Evolutionary conservation across 2,888 invertebrate species (phyloP), one percentile per base, ranked within the genome.

Genomic region (Sphinx pinastri): DNA sequence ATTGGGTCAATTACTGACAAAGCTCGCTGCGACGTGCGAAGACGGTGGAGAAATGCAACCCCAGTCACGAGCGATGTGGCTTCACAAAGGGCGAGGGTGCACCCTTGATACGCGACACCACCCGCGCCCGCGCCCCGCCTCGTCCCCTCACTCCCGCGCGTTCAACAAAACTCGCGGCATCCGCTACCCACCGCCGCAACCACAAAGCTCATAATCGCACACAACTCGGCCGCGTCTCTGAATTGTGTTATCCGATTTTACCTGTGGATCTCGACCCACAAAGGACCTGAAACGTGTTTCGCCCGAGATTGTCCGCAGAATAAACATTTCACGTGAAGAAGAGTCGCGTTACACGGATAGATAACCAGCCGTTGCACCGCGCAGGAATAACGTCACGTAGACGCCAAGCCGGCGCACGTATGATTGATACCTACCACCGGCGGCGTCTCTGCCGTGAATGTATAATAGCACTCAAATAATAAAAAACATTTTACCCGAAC

Each of bases 1-100:
- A 91, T 90, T 92, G 81, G 91, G 91, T 92, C 90, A 92, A 92
- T 92, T 92, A 90, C 83, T 75, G 81, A 86, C 81, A 86, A 86
- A 87, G 85, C 83, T 83, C 78, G 76, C 78, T 79, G 78, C 78
- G 79, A 84, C 86, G 84, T 83, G 82, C 80, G 81, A 83, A 78
- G 70, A 70, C 75, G 82, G 80, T 78, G 75, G 77, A 85, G 86
- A 87, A 70, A 76, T 76, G 76, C 79, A 81, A 72, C 80, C 79
- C 80, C 86, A 82, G 86, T 79, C 86, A 83, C 83, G 81, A 76
- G 77, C 83, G 79, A 79, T 84, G 87, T 79, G 85, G 86, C 82
- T 85, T 83, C 74, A 85, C 84, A 83, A 84, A 89, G 88, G 84
- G 88, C 81, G 86, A 85, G 87, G 87, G 86, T 81, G 85, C 84